These are phyloP conservation scores for Centrocercus urophasianus DNA, from an alignment of 2,113 vertebrate species.

Conservation along the genomic window DNA sequence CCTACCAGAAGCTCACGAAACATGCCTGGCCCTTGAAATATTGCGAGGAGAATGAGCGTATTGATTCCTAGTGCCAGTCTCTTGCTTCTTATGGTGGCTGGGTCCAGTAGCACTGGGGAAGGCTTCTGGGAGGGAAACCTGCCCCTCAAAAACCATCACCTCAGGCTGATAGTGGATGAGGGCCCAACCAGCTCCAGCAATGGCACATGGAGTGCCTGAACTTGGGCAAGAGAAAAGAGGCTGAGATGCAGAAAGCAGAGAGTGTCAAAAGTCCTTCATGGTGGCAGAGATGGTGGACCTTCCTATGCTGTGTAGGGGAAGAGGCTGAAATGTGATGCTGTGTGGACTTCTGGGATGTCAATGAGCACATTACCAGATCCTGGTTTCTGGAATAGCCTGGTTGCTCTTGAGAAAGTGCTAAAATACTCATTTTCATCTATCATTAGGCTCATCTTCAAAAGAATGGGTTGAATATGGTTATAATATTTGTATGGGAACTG, in stretches of 20 bases:
- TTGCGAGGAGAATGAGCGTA: not conserved
- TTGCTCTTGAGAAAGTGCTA: not conserved
- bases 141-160: not conserved
- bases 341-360: not conserved
- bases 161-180: no score
- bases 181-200: not conserved
- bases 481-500: not conserved
- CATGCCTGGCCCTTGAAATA: not conserved
- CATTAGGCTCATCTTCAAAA: not conserved
- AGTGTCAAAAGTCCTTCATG: not conserved
- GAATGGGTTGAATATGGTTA: not conserved
- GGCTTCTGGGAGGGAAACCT: not conserved
- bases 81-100: slow-evolving; percentile 49
- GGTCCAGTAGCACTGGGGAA: not conserved
- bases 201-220: not conserved
- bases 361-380: accelerated
- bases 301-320: not conserved
- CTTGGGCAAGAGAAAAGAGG: not conserved
- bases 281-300: not conserved
- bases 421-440: not conserved
- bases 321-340: no score
- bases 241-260: not conserved
- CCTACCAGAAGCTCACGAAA: not conserved
- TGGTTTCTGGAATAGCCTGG: not conserved
- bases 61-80: not conserved